Evolutionary conservation across 2,888 invertebrate genomes (phyloP), one percentile per base, ranked within the genome.

Genomic region (Limnephilus lunatus): DNA sequence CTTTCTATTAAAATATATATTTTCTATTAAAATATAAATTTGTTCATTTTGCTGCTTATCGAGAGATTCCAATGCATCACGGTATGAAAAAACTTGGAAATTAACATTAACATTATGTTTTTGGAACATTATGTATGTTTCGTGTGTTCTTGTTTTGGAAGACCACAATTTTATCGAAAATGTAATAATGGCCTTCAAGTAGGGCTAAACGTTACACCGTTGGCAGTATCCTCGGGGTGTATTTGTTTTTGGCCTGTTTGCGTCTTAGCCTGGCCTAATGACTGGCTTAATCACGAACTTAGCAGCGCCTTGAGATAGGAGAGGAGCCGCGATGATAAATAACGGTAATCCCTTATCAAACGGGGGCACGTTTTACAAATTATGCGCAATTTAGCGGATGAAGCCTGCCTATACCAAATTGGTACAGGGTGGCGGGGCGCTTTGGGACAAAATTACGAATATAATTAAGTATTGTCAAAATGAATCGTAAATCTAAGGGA

Each of bases 261-360:
- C 88, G 88, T 88, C 88, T 88, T 80, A 35, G 88, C 32, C 35
- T 80, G 35, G 53, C 88, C 68, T 92, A 92, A 92, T 87, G 92
- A 92, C 86, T 88, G 87, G 83, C 53, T 92, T 92, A 92, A 92
- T 92, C 92, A 82, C 81, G 90, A 92, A 92, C 83, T 92, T 90
- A 90, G 92, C 92, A 87, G 85, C 92, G 81, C 90, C 85, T 90
- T 86, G 80, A 92, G 92, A 92, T 91, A 91, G 90, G 92, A 87
- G 80, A 92, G 89, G 90, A 91, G 89, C 90, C 89, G 86, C 89
- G 91, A 92, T 92, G 91, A 92, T 92, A 92, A 91, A 92, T 92
- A 92, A 86, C 86, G 35, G 91, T 87, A 91, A 92, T 92, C 91
- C 91, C 44, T 92, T 92, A 92, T 90, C 81, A 88, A 88, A 88